Percentiles rank a stretch among this genome's conserved stretches.
Evolutionary conservation across 1,140 invertebrate genomes (phyloP).

Genomic region (Bemisia tabaci): DNA sequence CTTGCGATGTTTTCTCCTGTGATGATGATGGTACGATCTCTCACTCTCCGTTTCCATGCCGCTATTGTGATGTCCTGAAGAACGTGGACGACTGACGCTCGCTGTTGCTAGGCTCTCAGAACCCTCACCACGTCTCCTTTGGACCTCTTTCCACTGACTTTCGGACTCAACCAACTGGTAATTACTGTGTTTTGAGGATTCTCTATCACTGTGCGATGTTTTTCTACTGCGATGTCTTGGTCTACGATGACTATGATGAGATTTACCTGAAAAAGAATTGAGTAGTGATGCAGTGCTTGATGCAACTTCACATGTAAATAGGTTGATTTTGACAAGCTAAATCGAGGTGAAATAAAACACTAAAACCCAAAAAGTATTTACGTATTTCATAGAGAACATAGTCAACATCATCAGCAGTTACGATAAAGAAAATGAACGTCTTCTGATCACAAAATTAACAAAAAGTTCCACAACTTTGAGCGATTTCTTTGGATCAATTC

Average conservation of each 20-base stretch:
- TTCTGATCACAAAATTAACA: no score
- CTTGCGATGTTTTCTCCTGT: constrained; percentile 45
- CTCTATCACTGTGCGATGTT: constrained; percentile 9
- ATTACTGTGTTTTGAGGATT: constrained; percentile 22
- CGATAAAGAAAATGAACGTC: no score
- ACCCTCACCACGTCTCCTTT: constrained; percentile 50
- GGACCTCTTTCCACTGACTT: constrained; percentile 72
- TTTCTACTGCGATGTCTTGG: constrained; percentile 13
- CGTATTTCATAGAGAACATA: no score
- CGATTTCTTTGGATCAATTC: no score
- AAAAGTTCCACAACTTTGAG: no score
- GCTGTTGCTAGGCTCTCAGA: constrained; percentile 47
- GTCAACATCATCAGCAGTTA: no score
- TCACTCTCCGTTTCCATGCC: constrained; percentile 37
- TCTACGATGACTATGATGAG: constrained; percentile 8
- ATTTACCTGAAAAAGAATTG: background rate
- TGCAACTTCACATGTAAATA: background rate
- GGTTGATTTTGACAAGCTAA: background rate
- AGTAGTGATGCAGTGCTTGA: no score
- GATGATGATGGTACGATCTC: constrained; percentile 35
- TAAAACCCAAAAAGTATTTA: constrained; percentile 7
- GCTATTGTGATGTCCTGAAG: constrained; percentile 34
- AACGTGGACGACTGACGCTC: constrained; percentile 36
- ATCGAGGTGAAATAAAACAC: background rate
- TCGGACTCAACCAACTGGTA: constrained; percentile 72